Conservation (phyloP, 2,888 invertebrate species). For the Nemotelus pantherinus region DNA sequence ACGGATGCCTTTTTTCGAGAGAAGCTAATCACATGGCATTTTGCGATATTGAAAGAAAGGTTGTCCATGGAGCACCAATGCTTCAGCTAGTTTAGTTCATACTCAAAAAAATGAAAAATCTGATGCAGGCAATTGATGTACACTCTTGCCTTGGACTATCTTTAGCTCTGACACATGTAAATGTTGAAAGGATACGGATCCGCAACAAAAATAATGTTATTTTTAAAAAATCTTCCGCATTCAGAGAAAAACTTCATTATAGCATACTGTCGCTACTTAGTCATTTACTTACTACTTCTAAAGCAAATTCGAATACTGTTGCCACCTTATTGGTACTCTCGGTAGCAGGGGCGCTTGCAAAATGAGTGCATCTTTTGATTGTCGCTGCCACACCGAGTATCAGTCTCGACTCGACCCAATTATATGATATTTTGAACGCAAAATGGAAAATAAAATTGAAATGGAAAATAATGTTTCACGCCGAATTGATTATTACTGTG, state of each 20-base stretch:
- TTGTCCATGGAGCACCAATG: too few relatives aligned
- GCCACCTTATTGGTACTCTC: neutral
- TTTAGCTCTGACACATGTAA: too few relatives aligned
- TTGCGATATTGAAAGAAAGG: too few relatives aligned
- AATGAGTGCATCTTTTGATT: slow-evolving; percentile 16
- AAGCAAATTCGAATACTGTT: neutral
- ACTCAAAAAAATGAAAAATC: too few relatives aligned
- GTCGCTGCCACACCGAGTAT: slow-evolving; percentile 11
- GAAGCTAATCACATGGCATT: too few relatives aligned
- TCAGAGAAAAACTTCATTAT: neutral
- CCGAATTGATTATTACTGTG: slow-evolving; percentile 30
- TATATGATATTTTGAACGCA: slow-evolving; percentile 4
- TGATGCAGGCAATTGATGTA: too few relatives aligned
- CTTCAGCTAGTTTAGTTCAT: too few relatives aligned
- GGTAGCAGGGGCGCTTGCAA: neutral
- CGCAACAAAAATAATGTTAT: too few relatives aligned
- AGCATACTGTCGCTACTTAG: too few relatives aligned
- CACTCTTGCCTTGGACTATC: too few relatives aligned
- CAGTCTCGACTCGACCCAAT: slow-evolving; percentile 37
- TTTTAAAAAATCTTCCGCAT: neutral
- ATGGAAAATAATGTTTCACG: slow-evolving; percentile 38
- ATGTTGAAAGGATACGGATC: too few relatives aligned
- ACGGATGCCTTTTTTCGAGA: too few relatives aligned
- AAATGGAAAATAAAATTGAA: slow-evolving; percentile 26
- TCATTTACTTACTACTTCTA: neutral